phyloP scores from a whole-genome alignment of 2,113 vertebrate genomes.

The Podarcis muralis region DNA sequence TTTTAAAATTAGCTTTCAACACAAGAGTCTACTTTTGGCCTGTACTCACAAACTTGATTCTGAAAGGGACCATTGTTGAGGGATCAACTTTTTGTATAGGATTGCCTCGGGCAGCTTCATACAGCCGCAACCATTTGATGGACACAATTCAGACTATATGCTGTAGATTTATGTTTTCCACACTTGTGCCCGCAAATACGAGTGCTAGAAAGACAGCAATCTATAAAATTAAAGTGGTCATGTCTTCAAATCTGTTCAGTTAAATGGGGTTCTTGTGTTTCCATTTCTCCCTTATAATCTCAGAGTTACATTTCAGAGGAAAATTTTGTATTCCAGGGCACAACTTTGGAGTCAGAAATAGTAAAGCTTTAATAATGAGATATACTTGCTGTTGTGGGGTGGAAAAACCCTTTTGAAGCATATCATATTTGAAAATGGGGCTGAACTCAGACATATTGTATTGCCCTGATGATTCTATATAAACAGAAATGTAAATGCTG shows the following conservation, averaged over 20 bases:
- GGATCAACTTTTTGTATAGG: not conserved
- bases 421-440: not conserved
- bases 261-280: not conserved
- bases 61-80: not conserved
- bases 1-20: constrained; percentile 1
- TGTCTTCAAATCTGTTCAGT: not conserved
- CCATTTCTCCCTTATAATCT: not conserved
- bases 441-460: not conserved
- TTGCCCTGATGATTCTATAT: not conserved
- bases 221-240: not conserved
- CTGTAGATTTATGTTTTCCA: not conserved
- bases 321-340: not conserved
- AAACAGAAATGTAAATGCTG: not conserved
- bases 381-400: not conserved
- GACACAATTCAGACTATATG: not conserved
- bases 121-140: not conserved
- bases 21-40: not conserved
- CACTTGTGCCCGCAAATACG: not conserved
- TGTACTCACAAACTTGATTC: not conserved
- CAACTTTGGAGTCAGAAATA: not conserved
- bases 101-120: not conserved
- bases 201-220: not conserved
- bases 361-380: not conserved
- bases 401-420: not conserved
- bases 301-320: not conserved